phyloP scores from a whole-genome alignment of 2,888 invertebrate species.

The Pollenia amentaria region DNA sequence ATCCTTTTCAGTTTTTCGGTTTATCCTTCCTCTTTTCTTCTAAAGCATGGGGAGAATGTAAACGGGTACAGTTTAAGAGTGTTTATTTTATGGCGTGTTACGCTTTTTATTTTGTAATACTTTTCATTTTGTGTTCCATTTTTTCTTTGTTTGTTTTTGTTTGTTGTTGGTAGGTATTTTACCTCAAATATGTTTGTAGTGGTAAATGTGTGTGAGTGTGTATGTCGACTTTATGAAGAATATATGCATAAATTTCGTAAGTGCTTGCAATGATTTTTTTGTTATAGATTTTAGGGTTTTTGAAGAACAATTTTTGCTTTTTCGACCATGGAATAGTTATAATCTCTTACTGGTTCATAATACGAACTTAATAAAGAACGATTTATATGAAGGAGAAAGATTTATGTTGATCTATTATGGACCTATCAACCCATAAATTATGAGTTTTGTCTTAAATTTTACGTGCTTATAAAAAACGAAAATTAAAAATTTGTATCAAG shows the following conservation, averaged over 20 bases:
- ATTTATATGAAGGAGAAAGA: too few relatives aligned
- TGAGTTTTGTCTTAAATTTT: too few relatives aligned
- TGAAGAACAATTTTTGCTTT: background rate
- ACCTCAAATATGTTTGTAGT: conserved; percentile 55
- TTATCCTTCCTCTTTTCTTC: conserved; percentile 2
- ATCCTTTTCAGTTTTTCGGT: background rate
- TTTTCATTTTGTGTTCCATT: conserved; percentile 70
- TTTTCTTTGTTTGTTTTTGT: conserved; percentile 34
- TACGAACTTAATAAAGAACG: too few relatives aligned
- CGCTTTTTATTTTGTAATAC: conserved; percentile 72
- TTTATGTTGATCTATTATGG: too few relatives aligned
- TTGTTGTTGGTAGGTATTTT: conserved; percentile 43
- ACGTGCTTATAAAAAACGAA: too few relatives aligned
- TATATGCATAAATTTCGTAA: conserved; percentile 32
- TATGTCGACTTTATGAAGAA: background rate
- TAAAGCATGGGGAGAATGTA: conserved; percentile 40
- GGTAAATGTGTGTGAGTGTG: background rate
- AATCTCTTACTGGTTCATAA: too few relatives aligned
- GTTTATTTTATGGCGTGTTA: conserved; percentile 73
- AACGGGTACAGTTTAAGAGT: conserved; percentile 56
- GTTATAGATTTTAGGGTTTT: background rate
- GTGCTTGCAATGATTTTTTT: conserved; percentile 12
- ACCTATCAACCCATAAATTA: too few relatives aligned
- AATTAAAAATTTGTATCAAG: too few relatives aligned
- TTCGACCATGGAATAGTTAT: too few relatives aligned